Evolutionary conservation across 2,888 invertebrate species (phyloP), one percentile per base, ranked within the genome.

Genomic region (Periphyllus acericola): DNA sequence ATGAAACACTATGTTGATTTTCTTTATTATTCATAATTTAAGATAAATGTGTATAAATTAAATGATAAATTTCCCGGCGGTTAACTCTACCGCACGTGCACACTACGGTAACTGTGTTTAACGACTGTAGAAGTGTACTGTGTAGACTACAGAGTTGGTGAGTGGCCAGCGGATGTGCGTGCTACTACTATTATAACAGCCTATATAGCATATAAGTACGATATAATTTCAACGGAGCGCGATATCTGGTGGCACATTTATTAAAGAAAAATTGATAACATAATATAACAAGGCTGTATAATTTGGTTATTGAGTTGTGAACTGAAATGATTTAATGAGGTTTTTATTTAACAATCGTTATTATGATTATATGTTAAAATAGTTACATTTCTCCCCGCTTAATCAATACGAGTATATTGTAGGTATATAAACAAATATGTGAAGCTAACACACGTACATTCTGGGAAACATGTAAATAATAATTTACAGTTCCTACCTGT

Each of bases 21-120:
- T 76, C 76, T 46, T 46, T 76, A 19, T 76, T 76, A n/a, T 84
- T 84, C 84, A 84, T 84, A 3, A 76, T 76, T 32, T 25, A 29
- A 52, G 4, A 11, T 40, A 21, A 17, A 29, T 19, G 52, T 21
- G 29, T 76, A 32, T 25, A 34, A n/a, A 36, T 25, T 36, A 0
- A 19, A 74, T 36, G 36, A 74, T 21, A 55, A 74, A 55, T 36
- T 83, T 40, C 36, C 71, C 14, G 21, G 6, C 40, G 25, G 25
- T 11, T 21, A 14, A 25, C 34, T 21, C 34, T 9, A 52, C 9
- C 66, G 25, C 32, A 46, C 46, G 66, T n/a, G 66, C 76, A 9
- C 76, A 17, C 66, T 52, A 40, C 19, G 40, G 32, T 46, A 8
- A 83, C 46, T 32, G 66, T 29, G 66, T n/a, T 34, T 19, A 72